These are phyloP conservation scores for Labroides dimidiatus DNA, from an alignment of 2,797 vertebrate genomes.

Conservation along the genomic window DNA sequence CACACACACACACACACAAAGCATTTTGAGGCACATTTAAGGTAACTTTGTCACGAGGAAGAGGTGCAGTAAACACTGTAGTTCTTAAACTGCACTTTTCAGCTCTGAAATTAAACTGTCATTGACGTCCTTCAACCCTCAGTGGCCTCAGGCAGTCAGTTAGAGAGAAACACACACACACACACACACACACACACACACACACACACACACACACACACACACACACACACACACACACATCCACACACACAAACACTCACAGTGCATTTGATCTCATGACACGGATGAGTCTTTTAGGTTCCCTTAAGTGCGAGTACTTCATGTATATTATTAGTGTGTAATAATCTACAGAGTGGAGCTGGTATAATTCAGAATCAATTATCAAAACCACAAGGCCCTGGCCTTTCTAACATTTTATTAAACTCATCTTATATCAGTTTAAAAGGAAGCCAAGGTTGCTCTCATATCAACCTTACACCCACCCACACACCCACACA, in stretches of 20 bases:
- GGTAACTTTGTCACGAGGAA: neutral
- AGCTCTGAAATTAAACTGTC: slow-evolving; percentile 55
- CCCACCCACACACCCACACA: neutral
- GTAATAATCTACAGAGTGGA: slow-evolving; percentile 18
- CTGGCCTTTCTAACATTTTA: slow-evolving; percentile 36
- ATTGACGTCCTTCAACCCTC: slow-evolving; percentile 57
- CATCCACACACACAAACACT: neutral
- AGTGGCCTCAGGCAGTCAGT: slow-evolving; percentile 45
- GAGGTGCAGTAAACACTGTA: slow-evolving; percentile 22
- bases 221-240: slow-evolving; percentile 11
- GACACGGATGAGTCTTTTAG: slow-evolving; percentile 22
- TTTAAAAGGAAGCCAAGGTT: slow-evolving; percentile 33
- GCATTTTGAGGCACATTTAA: slow-evolving; percentile 12
- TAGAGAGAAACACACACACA: slow-evolving; percentile 38
- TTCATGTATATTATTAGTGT: neutral
- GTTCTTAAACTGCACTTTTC: slow-evolving; percentile 21
- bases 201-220: slow-evolving; percentile 12
- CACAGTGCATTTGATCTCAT: slow-evolving; percentile 31
- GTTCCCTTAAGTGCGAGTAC: neutral
- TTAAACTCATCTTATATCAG: slow-evolving; percentile 53
- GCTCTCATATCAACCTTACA: slow-evolving; percentile 5
- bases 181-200: slow-evolving; percentile 4
- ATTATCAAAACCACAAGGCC: slow-evolving; percentile 43
- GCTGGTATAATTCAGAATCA: slow-evolving; percentile 12
- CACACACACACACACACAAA: neutral